These are phyloP conservation scores for Ameiurus melas DNA, from an alignment of 2,113 vertebrate species.

Conservation along the genomic window DNA sequence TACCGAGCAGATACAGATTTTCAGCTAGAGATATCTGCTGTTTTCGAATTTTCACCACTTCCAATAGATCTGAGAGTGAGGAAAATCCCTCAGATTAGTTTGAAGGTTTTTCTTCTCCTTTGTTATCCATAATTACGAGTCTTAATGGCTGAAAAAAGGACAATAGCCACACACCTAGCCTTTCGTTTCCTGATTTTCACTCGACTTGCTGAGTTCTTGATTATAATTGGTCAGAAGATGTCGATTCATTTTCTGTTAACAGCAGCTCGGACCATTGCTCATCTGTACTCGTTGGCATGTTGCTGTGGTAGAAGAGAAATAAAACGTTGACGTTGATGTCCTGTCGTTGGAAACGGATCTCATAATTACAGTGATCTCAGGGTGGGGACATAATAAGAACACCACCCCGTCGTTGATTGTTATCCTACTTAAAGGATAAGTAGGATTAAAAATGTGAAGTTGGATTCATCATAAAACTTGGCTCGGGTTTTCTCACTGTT, in stretches of 20 bases:
- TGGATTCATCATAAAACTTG: too few relatives aligned
- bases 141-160: neutral
- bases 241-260: neutral
- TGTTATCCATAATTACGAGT: neutral
- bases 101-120: neutral
- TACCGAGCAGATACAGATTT: neutral
- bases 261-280: neutral
- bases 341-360: neutral
- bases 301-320: neutral
- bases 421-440: too few relatives aligned
- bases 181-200: neutral
- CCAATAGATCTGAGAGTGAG: too few relatives aligned
- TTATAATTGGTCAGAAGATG: neutral
- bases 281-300: neutral
- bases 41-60: too few relatives aligned
- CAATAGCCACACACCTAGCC: neutral
- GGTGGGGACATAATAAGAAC: neutral
- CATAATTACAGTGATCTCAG: neutral
- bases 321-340: neutral
- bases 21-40: neutral
- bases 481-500: too few relatives aligned
- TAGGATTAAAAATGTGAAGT: too few relatives aligned
- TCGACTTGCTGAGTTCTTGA: neutral
- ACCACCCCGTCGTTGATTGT: neutral
- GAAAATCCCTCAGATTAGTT: too few relatives aligned